A percentile compares a stretch with the other conserved stretches of the same genome.
These are phyloP conservation scores for Whitmania pigra DNA, from an alignment of 1,140 invertebrate species.

Conservation along the genomic window DNA sequence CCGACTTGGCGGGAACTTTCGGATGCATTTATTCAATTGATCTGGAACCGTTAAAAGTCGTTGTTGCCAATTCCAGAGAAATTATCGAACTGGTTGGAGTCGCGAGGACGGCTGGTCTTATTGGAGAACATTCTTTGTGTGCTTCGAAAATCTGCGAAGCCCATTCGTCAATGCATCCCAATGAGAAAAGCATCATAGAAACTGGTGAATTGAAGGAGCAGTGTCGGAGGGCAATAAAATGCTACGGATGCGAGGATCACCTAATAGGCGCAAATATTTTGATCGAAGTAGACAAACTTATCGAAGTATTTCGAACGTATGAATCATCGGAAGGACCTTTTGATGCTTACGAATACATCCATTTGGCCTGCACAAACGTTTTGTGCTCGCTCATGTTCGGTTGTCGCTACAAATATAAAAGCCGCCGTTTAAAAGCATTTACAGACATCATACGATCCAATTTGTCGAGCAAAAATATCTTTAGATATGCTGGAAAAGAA, in stretches of 20 bases:
- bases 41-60: not conserved
- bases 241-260: not conserved
- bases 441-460: not conserved
- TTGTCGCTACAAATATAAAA: constrained; percentile 5
- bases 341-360: not conserved
- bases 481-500: not conserved
- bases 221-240: not conserved
- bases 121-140: not conserved
- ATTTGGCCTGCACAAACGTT: constrained; percentile 3
- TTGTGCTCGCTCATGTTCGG: not conserved
- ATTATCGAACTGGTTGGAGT: not conserved
- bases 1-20: not conserved
- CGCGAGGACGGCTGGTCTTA: not conserved
- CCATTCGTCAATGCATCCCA: not conserved
- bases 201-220: not conserved
- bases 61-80: constrained; percentile 1
- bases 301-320: not conserved
- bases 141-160: not conserved
- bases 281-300: not conserved
- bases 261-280: not conserved
- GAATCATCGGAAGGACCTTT: constrained; percentile 1
- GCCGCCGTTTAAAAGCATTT: not conserved
- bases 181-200: not conserved
- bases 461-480: constrained; percentile 4
- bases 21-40: not conserved